Conservation (phyloP, 1,140 invertebrate species). For the Caenorhabditis inopinata region DNA sequence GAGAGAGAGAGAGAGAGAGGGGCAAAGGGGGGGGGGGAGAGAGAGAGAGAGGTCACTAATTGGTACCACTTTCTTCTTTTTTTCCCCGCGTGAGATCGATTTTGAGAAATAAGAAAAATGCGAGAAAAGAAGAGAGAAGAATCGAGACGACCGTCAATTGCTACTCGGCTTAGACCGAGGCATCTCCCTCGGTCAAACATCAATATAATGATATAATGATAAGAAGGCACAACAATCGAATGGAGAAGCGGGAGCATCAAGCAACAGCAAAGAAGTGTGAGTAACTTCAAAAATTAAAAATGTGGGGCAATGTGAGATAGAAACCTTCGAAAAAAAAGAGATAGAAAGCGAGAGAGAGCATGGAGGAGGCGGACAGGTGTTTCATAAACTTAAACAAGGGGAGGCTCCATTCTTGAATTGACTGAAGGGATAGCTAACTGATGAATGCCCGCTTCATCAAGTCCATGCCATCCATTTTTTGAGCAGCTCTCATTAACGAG, state of each 20-base stretch:
- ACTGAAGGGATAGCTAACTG: too few species aligned
- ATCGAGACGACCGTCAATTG: background rate
- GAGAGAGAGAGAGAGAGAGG: background rate
- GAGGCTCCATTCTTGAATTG: too few species aligned
- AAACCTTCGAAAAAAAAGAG: background rate
- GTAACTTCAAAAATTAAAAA: background rate
- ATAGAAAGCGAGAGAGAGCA: too few species aligned
- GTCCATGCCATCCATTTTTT: too few species aligned
- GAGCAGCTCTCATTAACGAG: too few species aligned
- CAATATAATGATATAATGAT: background rate
- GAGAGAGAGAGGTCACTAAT: slow-evolving; percentile 15
- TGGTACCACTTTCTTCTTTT: slow-evolving; percentile 20
- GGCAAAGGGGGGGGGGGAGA: background rate
- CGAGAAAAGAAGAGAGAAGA: background rate
- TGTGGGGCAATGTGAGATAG: background rate
- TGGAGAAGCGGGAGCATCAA: background rate
- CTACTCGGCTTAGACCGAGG: background rate
- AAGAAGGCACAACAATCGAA: background rate
- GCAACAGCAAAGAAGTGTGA: background rate
- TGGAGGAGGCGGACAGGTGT: too few species aligned
- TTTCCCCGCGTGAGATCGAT: background rate
- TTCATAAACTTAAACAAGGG: background rate
- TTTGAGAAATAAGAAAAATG: background rate
- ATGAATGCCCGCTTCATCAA: too few species aligned
- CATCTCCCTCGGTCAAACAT: background rate